Evolutionary conservation across 2,797 vertebrate species (phyloP).

Genomic region (Halcyon badia): DNA sequence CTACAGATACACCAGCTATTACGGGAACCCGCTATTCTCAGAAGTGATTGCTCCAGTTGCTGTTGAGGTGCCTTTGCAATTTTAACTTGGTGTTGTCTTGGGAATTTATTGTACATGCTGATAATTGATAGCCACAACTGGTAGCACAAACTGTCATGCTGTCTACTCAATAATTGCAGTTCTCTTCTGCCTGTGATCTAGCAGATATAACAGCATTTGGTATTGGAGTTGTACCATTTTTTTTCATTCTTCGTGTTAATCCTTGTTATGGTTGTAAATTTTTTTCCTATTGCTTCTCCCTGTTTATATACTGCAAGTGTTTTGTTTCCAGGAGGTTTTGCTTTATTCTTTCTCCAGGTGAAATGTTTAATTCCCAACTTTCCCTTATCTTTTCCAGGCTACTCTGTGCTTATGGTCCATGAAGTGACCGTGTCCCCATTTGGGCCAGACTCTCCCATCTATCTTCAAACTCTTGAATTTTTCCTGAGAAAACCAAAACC

Average conservation of each 20-base stretch:
- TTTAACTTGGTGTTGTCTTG: neutral
- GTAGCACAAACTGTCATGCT: neutral
- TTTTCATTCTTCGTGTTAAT: neutral
- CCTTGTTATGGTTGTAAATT: neutral
- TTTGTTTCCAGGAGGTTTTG: neutral
- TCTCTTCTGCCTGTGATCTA: neutral
- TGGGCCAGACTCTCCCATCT: constrained; percentile 59
- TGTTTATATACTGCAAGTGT: neutral
- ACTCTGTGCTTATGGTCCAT: constrained; percentile 68
- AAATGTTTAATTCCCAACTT: neutral
- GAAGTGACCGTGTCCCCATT: constrained; percentile 73
- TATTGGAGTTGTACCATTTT: neutral
- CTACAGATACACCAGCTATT: neutral
- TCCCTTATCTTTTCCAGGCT: constrained; percentile 30
- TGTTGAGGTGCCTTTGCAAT: neutral
- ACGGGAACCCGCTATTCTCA: neutral
- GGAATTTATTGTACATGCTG: neutral
- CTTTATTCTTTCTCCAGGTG: neutral
- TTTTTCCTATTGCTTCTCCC: neutral
- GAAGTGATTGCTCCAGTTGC: neutral
- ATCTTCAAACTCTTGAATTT: constrained; percentile 71
- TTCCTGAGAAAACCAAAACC: neutral
- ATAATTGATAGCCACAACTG: neutral
- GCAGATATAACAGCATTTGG: neutral
- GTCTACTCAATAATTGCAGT: neutral